A percentile compares a stretch with the other conserved stretches of the same genome.
phyloP scores from a whole-genome alignment of 2,113 vertebrate species.

The Campylomormyrus numenius region DNA sequence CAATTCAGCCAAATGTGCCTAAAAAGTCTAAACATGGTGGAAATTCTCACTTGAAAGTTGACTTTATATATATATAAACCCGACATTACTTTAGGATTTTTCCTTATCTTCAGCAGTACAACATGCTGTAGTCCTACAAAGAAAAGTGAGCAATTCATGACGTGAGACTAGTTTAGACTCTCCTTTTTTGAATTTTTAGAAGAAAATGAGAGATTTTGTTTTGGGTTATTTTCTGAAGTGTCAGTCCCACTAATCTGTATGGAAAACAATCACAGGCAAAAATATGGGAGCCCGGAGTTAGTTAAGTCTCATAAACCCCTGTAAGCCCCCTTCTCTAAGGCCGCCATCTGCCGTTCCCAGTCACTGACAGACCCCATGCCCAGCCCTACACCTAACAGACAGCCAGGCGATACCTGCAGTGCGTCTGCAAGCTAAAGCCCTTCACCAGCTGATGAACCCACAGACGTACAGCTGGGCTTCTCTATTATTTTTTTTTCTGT shows the following conservation, averaged over 20 bases:
- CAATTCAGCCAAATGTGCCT: neutral
- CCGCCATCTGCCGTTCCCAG: neutral
- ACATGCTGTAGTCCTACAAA: neutral
- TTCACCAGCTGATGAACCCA: neutral
- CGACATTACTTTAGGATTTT: neutral
- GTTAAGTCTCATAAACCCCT: neutral
- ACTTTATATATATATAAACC: neutral
- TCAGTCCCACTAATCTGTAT: neutral
- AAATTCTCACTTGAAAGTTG: neutral
- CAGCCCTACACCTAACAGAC: neutral
- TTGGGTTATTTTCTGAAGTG: neutral
- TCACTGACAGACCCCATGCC: neutral
- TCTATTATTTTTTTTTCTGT: neutral
- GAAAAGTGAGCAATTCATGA: neutral
- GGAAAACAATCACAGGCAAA: neutral
- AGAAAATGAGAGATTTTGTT: neutral
- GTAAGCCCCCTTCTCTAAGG: neutral
- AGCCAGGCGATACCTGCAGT: neutral
- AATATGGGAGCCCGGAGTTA: neutral
- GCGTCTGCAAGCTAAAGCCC: neutral
- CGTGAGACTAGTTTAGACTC: neutral
- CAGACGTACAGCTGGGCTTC: neutral
- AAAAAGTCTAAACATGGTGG: neutral
- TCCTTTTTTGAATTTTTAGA: neutral
- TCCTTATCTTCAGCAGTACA: neutral